Conservation (phyloP, 2,113 vertebrate species). For the Misgurnus mizolepis region DNA sequence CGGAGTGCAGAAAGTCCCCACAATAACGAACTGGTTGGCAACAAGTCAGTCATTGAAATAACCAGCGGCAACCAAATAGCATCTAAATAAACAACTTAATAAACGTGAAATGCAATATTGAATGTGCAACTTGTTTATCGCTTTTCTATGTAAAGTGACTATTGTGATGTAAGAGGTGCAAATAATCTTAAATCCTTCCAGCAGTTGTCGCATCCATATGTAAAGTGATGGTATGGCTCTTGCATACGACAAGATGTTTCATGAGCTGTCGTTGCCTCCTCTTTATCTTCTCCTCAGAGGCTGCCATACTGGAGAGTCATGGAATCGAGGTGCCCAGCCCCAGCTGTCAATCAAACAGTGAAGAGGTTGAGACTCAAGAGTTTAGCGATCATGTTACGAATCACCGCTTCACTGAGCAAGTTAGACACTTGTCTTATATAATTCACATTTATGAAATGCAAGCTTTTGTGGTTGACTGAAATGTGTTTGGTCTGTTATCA, state of each 20-base stretch:
- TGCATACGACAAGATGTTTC: neutral
- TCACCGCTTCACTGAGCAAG: constrained; percentile 69
- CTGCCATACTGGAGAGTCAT: constrained; percentile 82
- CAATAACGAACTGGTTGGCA: too few relatives aligned
- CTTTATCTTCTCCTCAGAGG: constrained; percentile 68
- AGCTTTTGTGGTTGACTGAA: neutral
- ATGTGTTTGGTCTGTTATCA: constrained; percentile 44
- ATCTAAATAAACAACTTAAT: too few relatives aligned
- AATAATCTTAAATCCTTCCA: too few relatives aligned
- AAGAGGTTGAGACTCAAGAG: constrained; percentile 78
- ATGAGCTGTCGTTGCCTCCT: neutral
- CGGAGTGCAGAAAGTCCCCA: too few relatives aligned
- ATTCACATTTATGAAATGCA: neutral
- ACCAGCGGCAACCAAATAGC: too few relatives aligned
- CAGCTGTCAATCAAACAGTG: constrained; percentile 79
- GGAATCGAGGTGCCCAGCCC: constrained; percentile 82
- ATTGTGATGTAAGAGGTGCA: too few relatives aligned
- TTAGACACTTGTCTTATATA: constrained; percentile 33
- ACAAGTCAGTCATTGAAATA: too few relatives aligned
- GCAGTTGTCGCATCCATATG: too few relatives aligned
- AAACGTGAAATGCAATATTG: too few relatives aligned
- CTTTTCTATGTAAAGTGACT: too few relatives aligned
- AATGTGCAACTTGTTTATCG: too few relatives aligned
- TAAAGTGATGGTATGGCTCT: too few relatives aligned
- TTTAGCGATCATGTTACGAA: constrained; percentile 76